Evolutionary conservation across 53 echinoderm and acorn worm genomes (phyloP).

Genomic region (Henricia sp.): DNA sequence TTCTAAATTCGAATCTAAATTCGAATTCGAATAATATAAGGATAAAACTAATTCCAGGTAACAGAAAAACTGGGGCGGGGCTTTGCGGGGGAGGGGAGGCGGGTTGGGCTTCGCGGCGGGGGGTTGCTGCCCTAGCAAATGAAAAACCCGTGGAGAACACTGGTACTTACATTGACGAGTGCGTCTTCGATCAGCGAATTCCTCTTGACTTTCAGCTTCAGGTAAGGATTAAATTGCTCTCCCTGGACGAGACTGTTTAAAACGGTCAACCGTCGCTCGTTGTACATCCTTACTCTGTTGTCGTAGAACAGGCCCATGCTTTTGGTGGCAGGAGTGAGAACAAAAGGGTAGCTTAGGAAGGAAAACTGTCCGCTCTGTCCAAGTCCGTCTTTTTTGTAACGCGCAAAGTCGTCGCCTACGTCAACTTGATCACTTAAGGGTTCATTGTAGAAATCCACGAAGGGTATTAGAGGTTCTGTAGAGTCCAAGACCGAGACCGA

Average conservation of each 20-base stretch:
- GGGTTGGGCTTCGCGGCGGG: neutral
- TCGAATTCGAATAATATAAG: no score
- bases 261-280: constrained; percentile 87
- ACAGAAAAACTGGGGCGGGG: no score
- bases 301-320: constrained; percentile 96
- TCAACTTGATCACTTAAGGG: constrained; percentile 93
- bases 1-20: no score
- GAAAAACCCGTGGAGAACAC: no score
- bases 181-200: constrained; percentile 94
- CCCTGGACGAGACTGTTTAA: constrained; percentile 95
- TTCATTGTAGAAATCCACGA: constrained; percentile 96
- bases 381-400: constrained; percentile 87
- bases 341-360: constrained; percentile 95
- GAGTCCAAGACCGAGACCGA: constrained; percentile 74
- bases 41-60: no score
- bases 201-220: constrained; percentile 88
- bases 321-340: constrained; percentile 88
- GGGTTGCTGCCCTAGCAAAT: neutral
- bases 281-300: constrained; percentile 92
- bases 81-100: neutral
- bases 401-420: constrained; percentile 87
- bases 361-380: constrained; percentile 74
- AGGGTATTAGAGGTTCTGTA: constrained; percentile 80
- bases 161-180: constrained; percentile 85
- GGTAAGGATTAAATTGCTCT: constrained; percentile 89